phyloP scores from a whole-genome alignment of 2,888 invertebrate genomes.

The Erebia ligea region DNA sequence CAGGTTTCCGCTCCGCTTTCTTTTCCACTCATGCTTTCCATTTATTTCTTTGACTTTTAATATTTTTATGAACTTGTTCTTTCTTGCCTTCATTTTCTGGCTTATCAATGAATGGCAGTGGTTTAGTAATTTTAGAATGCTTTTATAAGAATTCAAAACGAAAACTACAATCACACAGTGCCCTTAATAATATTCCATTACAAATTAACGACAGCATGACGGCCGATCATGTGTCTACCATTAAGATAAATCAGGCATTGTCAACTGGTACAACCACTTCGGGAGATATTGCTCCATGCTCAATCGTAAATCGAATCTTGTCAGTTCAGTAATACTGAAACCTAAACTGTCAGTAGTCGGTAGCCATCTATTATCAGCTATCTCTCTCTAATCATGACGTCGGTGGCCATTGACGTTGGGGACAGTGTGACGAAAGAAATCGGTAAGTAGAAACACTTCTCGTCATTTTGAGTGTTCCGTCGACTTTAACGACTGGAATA shows the following conservation, averaged over 20 bases:
- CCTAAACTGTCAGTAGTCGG: constrained; percentile 67
- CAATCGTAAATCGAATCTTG: constrained; percentile 48
- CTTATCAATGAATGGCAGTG: background rate
- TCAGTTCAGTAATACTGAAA: constrained; percentile 41
- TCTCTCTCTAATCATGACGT: constrained; percentile 62
- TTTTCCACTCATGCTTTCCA: too few species aligned
- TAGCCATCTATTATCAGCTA: constrained; percentile 74
- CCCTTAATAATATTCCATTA: constrained; percentile 15
- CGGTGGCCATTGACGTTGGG: constrained; percentile 55
- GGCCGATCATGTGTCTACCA: constrained; percentile 17
- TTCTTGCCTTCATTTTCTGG: background rate
- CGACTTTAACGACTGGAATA: background rate
- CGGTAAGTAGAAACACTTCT: background rate
- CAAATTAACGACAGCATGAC: constrained; percentile 21
- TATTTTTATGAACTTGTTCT: background rate
- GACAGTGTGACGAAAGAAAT: constrained; percentile 11
- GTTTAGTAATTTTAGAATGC: too few species aligned
- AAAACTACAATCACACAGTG: constrained; percentile 7
- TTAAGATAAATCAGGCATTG: constrained; percentile 32
- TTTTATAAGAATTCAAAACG: too few species aligned
- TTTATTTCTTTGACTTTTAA: too few species aligned
- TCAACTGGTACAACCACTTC: constrained; percentile 28
- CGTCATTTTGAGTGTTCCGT: background rate
- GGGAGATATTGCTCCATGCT: constrained; percentile 42
- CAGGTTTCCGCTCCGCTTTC: too few species aligned